Evolutionary conservation across 64 coral and sea anemone species (phyloP), one percentile per base, ranked within the genome.

Genomic region (Stichodactyla helianthus): DNA sequence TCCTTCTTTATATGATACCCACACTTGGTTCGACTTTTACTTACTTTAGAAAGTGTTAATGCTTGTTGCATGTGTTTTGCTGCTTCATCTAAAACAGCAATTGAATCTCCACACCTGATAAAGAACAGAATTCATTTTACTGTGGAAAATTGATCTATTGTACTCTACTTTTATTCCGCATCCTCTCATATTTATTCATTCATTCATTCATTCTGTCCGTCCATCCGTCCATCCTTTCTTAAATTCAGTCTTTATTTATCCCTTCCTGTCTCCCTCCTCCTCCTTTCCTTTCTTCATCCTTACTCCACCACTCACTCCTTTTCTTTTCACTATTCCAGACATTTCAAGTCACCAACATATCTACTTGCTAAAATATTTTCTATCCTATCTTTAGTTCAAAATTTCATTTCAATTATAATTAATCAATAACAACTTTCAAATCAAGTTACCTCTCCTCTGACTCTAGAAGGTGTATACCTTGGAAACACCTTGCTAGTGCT

Each of bases 31-130:
- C 0, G 8, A 58, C 55, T 11, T 58, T 26, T 22, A 7, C 50
- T 86, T 88, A 96, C 94, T 87, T 92, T 96, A 51, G 94, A 84
- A 9, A 88, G 91, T 70, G 57, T 53, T 74, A 52, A 54, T 6
- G 94, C 94, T 51, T 88, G 91, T 50, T 90, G 56, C 25, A 96
- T 31, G 20, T 96, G 91, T 17, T 90, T 79, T 5, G 68, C 11
- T 35, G 91, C 88, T 59, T 93, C 91, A 80, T 89, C 82, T 53
- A 96, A 83, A 53, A 96, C 94, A 2, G 82, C 91, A 79, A 96
- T 96, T 11, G 94, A 90, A 23, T 96, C 94, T 55, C 94, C 94
- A 82, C 94, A 96, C 53, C 94, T 96, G 35, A 11, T 17, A 90
- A 51, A 61, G n/a, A 67, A 67, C n/a, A 52, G 14, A 50, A 82